Evolutionary conservation across 2,888 invertebrate genomes (phyloP).

Genomic region (Ectobius pallidus): DNA sequence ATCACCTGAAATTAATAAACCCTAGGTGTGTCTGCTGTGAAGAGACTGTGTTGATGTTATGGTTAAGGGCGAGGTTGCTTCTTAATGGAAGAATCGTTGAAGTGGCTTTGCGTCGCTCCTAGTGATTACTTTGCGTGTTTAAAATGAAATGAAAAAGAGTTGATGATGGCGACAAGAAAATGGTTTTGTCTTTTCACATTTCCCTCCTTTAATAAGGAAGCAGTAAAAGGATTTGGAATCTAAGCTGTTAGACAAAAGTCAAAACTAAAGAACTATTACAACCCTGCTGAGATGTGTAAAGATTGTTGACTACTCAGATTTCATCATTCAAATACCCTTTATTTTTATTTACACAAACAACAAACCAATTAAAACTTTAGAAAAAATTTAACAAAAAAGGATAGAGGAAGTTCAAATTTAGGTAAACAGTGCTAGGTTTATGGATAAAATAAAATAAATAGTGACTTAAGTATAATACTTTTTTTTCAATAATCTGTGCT

Average conservation of each 20-base stretch:
- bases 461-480: no score
- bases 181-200: neutral
- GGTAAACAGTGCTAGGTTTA: no score
- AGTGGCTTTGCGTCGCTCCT: slow-evolving; percentile 14
- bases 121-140: slow-evolving; percentile 29
- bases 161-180: neutral
- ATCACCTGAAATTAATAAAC: neutral
- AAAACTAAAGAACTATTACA: no score
- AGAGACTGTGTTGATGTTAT: neutral
- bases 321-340: no score
- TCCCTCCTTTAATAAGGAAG: neutral
- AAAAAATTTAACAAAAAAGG: no score
- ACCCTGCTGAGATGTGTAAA: no score
- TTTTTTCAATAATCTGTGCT: no score
- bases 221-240: slow-evolving; percentile 14
- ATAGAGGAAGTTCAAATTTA: no score
- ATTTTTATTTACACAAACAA: no score
- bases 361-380: no score
- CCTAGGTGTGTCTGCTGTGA: neutral
- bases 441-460: no score
- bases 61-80: slow-evolving; percentile 2
- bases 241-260: neutral
- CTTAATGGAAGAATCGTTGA: neutral
- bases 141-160: slow-evolving; percentile 24
- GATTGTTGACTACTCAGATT: no score